Evolutionary conservation across 23 tunicate species (phyloP).

Genomic region (Aplidium turbinatum): DNA sequence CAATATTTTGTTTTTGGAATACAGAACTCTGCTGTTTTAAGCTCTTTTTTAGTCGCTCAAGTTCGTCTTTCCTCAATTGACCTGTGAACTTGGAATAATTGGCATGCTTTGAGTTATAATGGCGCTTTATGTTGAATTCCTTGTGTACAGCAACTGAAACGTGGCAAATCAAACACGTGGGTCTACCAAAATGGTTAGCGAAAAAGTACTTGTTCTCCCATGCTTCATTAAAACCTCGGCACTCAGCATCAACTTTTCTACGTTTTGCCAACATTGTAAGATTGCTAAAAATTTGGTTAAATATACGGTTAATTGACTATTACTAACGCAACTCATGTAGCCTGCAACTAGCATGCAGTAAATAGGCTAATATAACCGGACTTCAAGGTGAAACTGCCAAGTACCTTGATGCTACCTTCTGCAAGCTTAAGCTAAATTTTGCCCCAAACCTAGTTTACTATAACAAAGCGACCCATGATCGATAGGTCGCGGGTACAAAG

Average conservation of each 20-base stretch:
- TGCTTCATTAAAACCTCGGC: conserved; percentile 37
- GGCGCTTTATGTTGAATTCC: conserved; percentile 47
- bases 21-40: conserved; percentile 46
- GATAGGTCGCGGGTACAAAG: too few species aligned
- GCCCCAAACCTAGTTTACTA: too few species aligned
- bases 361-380: too few species aligned
- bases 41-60: conserved; percentile 48
- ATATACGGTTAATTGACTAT: too few species aligned
- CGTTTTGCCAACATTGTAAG: conserved; percentile 41
- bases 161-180: conserved; percentile 35
- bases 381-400: too few species aligned
- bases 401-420: too few species aligned
- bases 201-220: conserved; percentile 62
- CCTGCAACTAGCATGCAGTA: too few species aligned
- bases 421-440: too few species aligned
- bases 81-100: conserved; percentile 33
- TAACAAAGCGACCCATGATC: too few species aligned
- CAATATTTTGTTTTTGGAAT: conserved; percentile 30
- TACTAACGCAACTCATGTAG: too few species aligned
- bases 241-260: conserved; percentile 26
- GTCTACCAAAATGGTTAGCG: conserved; percentile 29
- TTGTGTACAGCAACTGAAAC: conserved; percentile 50
- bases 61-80: conserved; percentile 67
- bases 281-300: conserved; percentile 39
- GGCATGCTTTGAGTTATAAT: conserved; percentile 47